These are phyloP conservation scores for Zosterops pallidus DNA, from an alignment of 2,113 vertebrate genomes.

Conservation along the genomic window DNA sequence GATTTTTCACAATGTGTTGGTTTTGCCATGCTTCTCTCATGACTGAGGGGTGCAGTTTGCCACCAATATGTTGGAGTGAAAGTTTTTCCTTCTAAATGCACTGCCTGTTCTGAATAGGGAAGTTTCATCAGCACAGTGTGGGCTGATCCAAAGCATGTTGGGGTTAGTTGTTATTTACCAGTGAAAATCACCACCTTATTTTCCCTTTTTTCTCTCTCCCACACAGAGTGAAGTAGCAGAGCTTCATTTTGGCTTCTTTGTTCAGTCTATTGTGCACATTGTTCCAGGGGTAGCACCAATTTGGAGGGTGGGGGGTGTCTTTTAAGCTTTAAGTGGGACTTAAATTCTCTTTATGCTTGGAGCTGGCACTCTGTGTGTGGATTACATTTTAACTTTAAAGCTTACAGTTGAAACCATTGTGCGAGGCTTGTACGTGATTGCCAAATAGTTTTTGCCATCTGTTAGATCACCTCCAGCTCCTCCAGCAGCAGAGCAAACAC, in stretches of 20 bases:
- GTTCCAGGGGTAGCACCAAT: conserved; percentile 13
- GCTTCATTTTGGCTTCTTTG: conserved; percentile 70
- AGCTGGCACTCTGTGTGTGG: conserved; percentile 22
- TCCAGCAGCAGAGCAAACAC: conserved; percentile 3
- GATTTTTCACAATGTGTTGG: fast-evolving
- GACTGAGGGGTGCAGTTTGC: background rate
- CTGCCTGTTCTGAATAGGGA: background rate
- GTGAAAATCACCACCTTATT: conserved; percentile 83
- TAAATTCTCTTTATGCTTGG: conserved; percentile 20
- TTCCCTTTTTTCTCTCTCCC: conserved; percentile 18
- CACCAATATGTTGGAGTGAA: fast-evolving
- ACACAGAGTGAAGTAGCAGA: conserved; percentile 87
- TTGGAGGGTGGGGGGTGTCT: background rate
- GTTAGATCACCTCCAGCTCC: conserved; percentile 52
- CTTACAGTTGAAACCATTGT: conserved; percentile 46
- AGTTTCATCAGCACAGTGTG: no score
- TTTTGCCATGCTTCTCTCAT: background rate
- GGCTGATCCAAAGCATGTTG: background rate
- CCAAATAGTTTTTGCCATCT: conserved; percentile 57
- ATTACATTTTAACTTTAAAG: conserved; percentile 60
- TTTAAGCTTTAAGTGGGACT: conserved; percentile 43
- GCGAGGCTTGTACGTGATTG: background rate
- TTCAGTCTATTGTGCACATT: conserved; percentile 9
- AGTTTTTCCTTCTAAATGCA: background rate
- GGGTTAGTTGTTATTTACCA: conserved; percentile 87